phyloP scores from a whole-genome alignment of 2,888 invertebrate species.

The Alviniconcha strummeri region DNA sequence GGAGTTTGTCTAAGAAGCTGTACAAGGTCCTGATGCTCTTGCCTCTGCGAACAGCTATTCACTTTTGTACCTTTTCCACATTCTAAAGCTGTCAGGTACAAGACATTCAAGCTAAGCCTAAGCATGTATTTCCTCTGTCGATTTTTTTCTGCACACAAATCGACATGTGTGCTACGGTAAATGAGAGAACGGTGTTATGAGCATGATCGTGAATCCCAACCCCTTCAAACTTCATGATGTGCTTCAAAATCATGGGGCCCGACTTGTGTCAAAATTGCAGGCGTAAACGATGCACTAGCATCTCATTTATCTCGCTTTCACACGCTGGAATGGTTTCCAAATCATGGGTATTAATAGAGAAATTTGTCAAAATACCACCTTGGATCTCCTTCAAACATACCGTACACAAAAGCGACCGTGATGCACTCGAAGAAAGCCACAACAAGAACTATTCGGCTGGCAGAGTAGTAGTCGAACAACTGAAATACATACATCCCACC shows the following conservation, averaged over 20 bases:
- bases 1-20: too few relatives aligned
- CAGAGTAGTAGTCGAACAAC: constrained; percentile 80
- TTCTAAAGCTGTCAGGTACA: too few relatives aligned
- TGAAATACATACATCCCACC: constrained; percentile 82
- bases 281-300: background rate
- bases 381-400: constrained; percentile 70
- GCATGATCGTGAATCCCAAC: background rate
- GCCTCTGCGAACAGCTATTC: too few relatives aligned
- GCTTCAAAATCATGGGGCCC: too few relatives aligned
- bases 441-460: constrained; percentile 79
- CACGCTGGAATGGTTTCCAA: constrained; percentile 19
- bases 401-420: constrained; percentile 89
- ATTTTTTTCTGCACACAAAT: too few relatives aligned
- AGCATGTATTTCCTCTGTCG: too few relatives aligned
- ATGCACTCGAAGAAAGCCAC: constrained; percentile 84
- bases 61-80: too few relatives aligned
- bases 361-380: constrained; percentile 35
- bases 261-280: too few relatives aligned
- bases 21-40: too few relatives aligned
- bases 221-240: background rate
- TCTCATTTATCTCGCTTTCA: constrained; percentile 23
- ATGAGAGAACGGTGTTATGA: background rate
- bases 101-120: too few relatives aligned
- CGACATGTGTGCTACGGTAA: too few relatives aligned
- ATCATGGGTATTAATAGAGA: constrained; percentile 30